These are phyloP conservation scores for Andrena hattorfiana DNA, from an alignment of 2,888 invertebrate species.

Conservation along the genomic window DNA sequence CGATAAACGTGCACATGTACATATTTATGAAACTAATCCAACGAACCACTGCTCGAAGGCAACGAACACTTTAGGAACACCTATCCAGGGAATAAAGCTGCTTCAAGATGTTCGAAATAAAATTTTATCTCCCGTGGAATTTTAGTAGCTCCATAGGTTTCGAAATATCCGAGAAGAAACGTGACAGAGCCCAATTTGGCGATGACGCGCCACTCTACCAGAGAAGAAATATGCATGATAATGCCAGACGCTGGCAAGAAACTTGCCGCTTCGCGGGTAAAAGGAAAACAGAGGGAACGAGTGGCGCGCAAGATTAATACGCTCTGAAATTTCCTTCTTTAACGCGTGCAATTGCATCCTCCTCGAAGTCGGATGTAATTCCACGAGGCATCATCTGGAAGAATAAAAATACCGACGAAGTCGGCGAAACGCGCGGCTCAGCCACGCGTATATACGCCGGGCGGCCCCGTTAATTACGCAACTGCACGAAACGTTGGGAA, in stretches of 20 bases:
- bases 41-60: too few relatives aligned
- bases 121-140: too few relatives aligned
- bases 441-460: background rate
- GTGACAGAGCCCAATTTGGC: background rate
- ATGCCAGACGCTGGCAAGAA: constrained; percentile 4
- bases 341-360: constrained; percentile 6
- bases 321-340: constrained; percentile 1
- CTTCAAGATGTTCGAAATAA: too few relatives aligned
- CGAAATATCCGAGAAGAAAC: background rate
- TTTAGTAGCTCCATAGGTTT: too few relatives aligned
- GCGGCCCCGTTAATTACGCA: background rate
- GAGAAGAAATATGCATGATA: constrained; percentile 8
- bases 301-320: constrained; percentile 20
- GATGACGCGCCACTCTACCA: background rate
- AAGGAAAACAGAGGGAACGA: constrained; percentile 11
- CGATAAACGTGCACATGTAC: too few relatives aligned
- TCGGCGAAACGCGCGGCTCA: background rate
- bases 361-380: background rate
- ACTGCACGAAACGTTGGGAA: background rate
- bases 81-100: too few relatives aligned
- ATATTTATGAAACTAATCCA: too few relatives aligned
- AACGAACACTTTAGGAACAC: too few relatives aligned
- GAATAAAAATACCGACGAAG: background rate
- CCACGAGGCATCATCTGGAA: background rate
- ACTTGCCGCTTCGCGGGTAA: background rate